Conservation (phyloP, 1,140 invertebrate species). For the Anadara kagoshimensis region DNA sequence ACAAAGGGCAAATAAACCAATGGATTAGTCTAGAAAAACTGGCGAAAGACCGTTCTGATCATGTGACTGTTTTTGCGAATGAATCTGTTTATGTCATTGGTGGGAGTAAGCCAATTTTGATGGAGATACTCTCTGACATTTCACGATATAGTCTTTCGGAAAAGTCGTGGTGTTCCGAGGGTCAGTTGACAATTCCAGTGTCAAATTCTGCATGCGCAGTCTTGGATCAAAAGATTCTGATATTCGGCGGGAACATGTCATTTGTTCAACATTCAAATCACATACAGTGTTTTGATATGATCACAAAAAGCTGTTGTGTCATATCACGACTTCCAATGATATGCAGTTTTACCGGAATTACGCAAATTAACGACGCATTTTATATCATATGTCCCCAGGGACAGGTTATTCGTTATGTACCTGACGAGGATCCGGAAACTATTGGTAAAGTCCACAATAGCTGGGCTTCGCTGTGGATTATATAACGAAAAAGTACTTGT, state of each 20-base stretch:
- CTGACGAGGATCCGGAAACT: slow-evolving; percentile 7
- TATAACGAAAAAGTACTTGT: slow-evolving; percentile 9
- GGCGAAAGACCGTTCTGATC: slow-evolving; percentile 36
- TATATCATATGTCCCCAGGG: slow-evolving; percentile 28
- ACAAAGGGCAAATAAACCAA: slow-evolving; percentile 31
- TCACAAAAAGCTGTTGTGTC: background rate
- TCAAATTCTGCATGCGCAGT: slow-evolving; percentile 43
- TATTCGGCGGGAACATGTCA: slow-evolving; percentile 45
- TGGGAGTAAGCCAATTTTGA: slow-evolving; percentile 25
- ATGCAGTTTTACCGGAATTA: slow-evolving; percentile 25
- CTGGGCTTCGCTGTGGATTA: slow-evolving; percentile 11
- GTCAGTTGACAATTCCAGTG: slow-evolving; percentile 33
- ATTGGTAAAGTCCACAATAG: slow-evolving; percentile 10
- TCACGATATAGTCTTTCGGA: slow-evolving; percentile 35
- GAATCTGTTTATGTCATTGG: slow-evolving; percentile 47
- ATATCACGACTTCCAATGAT: slow-evolving; percentile 19
- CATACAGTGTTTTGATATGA: slow-evolving; percentile 15
- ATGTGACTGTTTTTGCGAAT: slow-evolving; percentile 42
- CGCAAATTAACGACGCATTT: background rate
- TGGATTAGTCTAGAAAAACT: slow-evolving; percentile 41
- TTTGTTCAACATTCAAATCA: slow-evolving; percentile 4
- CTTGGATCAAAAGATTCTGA: slow-evolving; percentile 39
- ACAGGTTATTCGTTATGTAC: slow-evolving; percentile 17
- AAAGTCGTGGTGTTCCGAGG: slow-evolving; percentile 24
- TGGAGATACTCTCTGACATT: slow-evolving; percentile 25